Conservation (phyloP, 2,113 vertebrate species). For the Cynocephalus volans region DNA sequence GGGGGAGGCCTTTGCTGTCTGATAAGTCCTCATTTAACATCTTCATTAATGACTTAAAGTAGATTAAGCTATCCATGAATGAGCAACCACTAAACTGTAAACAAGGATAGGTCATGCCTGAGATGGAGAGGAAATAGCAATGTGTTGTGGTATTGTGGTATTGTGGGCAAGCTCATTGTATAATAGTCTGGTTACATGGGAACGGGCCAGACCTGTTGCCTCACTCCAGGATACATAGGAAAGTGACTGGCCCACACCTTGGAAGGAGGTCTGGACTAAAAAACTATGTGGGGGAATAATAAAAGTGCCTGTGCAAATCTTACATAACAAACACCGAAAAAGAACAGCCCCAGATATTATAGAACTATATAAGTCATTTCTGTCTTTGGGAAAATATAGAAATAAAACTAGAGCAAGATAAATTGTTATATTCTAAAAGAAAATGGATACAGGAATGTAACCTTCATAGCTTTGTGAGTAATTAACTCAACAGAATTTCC, state of each 20-base stretch:
- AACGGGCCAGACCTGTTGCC: background rate
- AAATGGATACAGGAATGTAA: constrained; percentile 32
- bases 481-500: constrained; percentile 44
- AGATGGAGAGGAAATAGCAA: constrained; percentile 44
- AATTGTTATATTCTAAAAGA: constrained; percentile 32
- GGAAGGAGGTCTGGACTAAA: background rate
- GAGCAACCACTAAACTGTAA: constrained; percentile 59
- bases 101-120: background rate
- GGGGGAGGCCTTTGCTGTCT: background rate
- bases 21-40: constrained; percentile 60
- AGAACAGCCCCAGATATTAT: background rate
- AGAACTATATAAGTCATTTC: background rate
- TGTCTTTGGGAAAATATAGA: background rate
- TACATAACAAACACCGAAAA: constrained; percentile 40
- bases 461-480: background rate
- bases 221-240: background rate
- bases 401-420: background rate
- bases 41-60: constrained; percentile 60
- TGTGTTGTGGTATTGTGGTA: background rate
- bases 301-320: background rate
- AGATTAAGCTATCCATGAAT: constrained; percentile 47
- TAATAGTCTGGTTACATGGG: background rate
- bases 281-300: background rate
- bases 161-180: background rate
- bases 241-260: background rate